phyloP scores from a whole-genome alignment of 1,140 invertebrate genomes.

The Procambarus virginalis region DNA sequence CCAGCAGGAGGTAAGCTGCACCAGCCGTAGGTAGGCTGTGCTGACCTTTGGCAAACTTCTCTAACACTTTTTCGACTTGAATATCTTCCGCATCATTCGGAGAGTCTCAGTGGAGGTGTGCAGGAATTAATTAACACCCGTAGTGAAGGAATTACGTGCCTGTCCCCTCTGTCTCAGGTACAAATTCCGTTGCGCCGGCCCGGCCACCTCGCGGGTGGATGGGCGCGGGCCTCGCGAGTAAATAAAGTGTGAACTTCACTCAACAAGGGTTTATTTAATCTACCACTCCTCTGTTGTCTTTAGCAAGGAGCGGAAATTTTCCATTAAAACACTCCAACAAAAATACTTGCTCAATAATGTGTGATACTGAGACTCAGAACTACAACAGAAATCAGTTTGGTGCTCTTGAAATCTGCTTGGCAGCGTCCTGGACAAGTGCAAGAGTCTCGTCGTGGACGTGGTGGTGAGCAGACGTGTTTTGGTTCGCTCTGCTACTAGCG shows the following conservation, averaged over 20 bases:
- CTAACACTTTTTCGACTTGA: no score
- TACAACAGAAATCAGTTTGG: no score
- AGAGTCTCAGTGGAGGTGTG: no score
- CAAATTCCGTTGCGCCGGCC: slow-evolving; percentile 5
- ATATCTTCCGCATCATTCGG: no score
- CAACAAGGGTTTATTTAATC: not conserved
- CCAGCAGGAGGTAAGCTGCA: no score
- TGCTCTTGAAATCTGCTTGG: no score
- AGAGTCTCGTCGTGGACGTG: no score
- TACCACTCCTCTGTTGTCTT: not conserved
- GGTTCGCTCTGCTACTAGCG: no score
- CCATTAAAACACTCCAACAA: not conserved
- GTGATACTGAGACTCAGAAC: not conserved
- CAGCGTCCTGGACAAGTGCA: no score
- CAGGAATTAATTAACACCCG: not conserved
- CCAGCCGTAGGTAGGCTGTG: no score
- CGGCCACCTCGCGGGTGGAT: not conserved
- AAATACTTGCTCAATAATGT: not conserved
- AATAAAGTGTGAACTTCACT: not conserved
- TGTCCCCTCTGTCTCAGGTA: not conserved
- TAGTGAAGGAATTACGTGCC: not conserved
- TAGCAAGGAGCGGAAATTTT: not conserved
- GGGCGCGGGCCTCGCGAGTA: not conserved
- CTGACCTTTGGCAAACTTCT: no score
- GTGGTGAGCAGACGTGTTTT: no score